Evolutionary conservation across 2,797 vertebrate genomes (phyloP).

Genomic region (Lepidocolaptes lacrymiger): DNA sequence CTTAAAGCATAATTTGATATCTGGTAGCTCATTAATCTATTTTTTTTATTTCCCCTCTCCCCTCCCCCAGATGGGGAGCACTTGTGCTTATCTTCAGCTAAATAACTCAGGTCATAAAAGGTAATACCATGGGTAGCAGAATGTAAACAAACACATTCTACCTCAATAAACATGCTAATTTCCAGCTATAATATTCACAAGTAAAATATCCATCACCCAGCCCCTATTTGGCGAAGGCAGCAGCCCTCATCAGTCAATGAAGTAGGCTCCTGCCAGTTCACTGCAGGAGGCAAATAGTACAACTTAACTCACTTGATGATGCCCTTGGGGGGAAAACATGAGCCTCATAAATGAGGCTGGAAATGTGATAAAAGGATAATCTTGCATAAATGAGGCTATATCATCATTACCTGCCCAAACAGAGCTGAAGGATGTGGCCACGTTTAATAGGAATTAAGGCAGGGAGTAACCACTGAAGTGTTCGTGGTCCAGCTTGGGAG

Average conservation of each 20-base stretch:
- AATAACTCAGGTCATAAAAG: slow-evolving; percentile 83
- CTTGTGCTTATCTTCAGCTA: slow-evolving; percentile 76
- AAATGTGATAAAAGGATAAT: slow-evolving; percentile 87
- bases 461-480: neutral
- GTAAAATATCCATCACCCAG: slow-evolving; percentile 84
- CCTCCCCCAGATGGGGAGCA: slow-evolving; percentile 56
- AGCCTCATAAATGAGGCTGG: slow-evolving; percentile 81
- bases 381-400: slow-evolving; percentile 82
- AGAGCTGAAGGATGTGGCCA: slow-evolving; percentile 46
- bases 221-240: slow-evolving; percentile 85
- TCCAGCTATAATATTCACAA: slow-evolving; percentile 86
- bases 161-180: slow-evolving; percentile 91
- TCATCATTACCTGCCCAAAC: slow-evolving; percentile 81
- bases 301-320: slow-evolving; percentile 86
- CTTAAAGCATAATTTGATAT: slow-evolving; percentile 65
- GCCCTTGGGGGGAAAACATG: slow-evolving; percentile 81
- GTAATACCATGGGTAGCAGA: slow-evolving; percentile 85
- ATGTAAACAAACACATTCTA: slow-evolving; percentile 88
- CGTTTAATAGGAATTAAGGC: slow-evolving; percentile 38
- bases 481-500: neutral
- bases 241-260: slow-evolving; percentile 84
- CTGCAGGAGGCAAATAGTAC: slow-evolving; percentile 84
- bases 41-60: slow-evolving; percentile 10
- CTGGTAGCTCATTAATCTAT: slow-evolving; percentile 75
- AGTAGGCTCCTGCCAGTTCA: slow-evolving; percentile 81